Evolutionary conservation across 2,888 invertebrate species (phyloP), one percentile per base, ranked within the genome.

Genomic region (Sarcophaga subvicina): DNA sequence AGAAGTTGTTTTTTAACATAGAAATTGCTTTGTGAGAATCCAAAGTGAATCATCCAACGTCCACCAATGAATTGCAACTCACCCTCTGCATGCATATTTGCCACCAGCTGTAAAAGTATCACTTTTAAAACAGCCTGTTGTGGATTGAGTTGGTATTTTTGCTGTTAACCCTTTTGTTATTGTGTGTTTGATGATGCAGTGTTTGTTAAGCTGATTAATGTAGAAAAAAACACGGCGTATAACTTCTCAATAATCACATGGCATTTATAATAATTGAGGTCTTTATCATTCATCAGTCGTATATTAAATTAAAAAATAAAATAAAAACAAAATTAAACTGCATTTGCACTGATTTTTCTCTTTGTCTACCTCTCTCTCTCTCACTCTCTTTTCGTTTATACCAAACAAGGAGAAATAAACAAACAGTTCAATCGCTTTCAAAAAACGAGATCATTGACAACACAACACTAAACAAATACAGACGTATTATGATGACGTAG

Each of bases 231-330:
- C n/a, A 78, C 49, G 20, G 59, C 25, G 63, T 78, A 73, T 73
- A 78, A 78, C 37, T 72, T 72, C 60, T 69, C 72, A 37, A 67
- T 78, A 83, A 83, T 72, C 78, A 83, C 83, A 83, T 83, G 83
- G 60, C 17, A 5, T 54, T 14, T 54, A 14, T 67, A 77, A 77
- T 71, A 77, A 77, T 82, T 77, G 76, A 77, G 64, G 60, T 77
- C 77, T 83, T 77, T 71, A 66, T 83, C 67, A 83, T 78, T 54
- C 37, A 54, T 54, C 17, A 14, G 54, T 17, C 45, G 37, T 37
- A 8, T 67, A 49, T 73, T 78, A 22, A 69, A 49, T 49, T 67
- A 67, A 20, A 37, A n/a, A 81, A 75, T 49, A 20, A 63, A 54
- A 54, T 6, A 69, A 54, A 70, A 49, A 27, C 12, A 71, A 78